Percentiles rank a stretch among this genome's conserved stretches.
Evolutionary conservation across 1,140 invertebrate species (phyloP).

Genomic region (Delia radicum): DNA sequence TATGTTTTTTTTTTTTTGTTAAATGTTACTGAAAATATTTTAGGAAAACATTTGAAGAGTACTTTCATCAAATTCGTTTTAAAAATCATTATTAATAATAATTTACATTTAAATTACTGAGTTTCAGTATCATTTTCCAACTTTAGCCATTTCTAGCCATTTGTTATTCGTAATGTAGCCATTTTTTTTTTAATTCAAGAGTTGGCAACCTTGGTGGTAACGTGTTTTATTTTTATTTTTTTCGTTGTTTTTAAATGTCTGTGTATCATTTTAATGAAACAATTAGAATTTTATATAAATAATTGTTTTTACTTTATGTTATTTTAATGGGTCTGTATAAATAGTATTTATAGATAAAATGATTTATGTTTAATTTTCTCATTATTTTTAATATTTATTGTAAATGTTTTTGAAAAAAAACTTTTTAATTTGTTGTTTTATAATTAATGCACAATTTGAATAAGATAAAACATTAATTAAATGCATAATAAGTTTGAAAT

Average conservation of each 20-base stretch:
- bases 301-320: background rate
- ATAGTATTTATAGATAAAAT: background rate
- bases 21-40: too few relatives aligned
- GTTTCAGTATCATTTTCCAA: background rate
- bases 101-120: too few relatives aligned
- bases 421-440: too few relatives aligned
- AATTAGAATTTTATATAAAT: constrained; percentile 15
- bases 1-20: too few relatives aligned
- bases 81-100: too few relatives aligned
- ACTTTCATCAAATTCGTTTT: too few relatives aligned
- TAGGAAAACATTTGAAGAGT: too few relatives aligned
- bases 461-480: too few relatives aligned
- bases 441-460: too few relatives aligned
- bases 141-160: background rate
- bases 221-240: background rate
- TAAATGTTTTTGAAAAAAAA: background rate
- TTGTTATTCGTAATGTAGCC: background rate
- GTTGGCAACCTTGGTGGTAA: background rate
- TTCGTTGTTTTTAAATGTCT: background rate
- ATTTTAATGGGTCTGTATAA: background rate
- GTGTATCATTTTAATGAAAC: constrained; percentile 18
- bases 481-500: too few relatives aligned
- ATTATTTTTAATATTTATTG: background rate
- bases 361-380: background rate
- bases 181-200: background rate